Evolutionary conservation across 2,113 vertebrate genomes (phyloP).

Genomic region (Sapajus apella): DNA sequence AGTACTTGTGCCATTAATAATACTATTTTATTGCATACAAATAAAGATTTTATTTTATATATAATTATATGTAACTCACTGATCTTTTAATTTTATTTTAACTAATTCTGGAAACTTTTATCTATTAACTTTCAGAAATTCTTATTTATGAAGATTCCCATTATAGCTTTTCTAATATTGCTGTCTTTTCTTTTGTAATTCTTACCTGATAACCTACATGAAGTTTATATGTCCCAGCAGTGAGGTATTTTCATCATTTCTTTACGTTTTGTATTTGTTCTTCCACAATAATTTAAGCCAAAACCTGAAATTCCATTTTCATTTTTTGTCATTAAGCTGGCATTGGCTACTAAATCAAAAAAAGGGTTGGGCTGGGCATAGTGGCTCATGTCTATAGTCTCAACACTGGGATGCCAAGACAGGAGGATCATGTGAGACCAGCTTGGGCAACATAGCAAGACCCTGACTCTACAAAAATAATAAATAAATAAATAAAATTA

Average conservation of each 20-base stretch:
- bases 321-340: neutral
- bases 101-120: constrained; percentile 33
- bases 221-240: neutral
- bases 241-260: constrained; percentile 32
- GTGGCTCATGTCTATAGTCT: too few relatives aligned
- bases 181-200: constrained; percentile 6
- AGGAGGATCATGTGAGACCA: too few relatives aligned
- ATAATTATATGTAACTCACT: constrained; percentile 21
- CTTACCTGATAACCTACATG: neutral
- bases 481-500: too few relatives aligned
- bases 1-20: neutral
- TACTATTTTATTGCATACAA: constrained; percentile 34
- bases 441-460: too few relatives aligned
- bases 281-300: constrained; percentile 2
- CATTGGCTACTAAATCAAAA: neutral
- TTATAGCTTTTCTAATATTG: constrained; percentile 5
- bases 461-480: too few relatives aligned
- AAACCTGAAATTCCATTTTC: neutral
- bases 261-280: neutral
- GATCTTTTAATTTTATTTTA: constrained; percentile 51
- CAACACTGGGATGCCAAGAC: too few relatives aligned
- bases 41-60: constrained; percentile 39
- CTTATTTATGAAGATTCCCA: neutral
- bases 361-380: too few relatives aligned
- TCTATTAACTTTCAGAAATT: constrained; percentile 46